phyloP scores from a whole-genome alignment of 2,888 invertebrate species.

The Dolichomitus sp. region DNA sequence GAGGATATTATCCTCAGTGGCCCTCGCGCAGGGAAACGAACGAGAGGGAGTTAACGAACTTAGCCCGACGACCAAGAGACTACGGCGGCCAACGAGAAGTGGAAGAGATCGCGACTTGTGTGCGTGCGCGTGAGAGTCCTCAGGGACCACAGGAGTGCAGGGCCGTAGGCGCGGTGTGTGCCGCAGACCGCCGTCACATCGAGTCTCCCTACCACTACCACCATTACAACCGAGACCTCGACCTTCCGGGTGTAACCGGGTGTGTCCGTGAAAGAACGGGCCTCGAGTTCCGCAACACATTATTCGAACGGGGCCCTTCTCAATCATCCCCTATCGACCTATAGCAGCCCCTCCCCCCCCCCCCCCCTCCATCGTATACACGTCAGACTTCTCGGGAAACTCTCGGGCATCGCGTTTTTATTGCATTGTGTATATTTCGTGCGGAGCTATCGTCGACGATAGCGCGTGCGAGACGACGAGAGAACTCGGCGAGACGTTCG shows the following conservation, averaged over 20 bases:
- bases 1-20: slow-evolving; percentile 31
- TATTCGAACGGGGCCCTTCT: slow-evolving; percentile 26
- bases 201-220: slow-evolving; percentile 19
- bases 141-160: slow-evolving; percentile 50
- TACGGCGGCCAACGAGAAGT: not conserved
- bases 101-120: not conserved
- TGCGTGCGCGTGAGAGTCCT: slow-evolving; percentile 10
- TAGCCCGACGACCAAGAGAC: not conserved
- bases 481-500: slow-evolving; percentile 29
- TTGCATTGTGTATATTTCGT: slow-evolving; percentile 30
- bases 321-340: slow-evolving; percentile 6
- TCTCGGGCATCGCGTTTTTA: not conserved
- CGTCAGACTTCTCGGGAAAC: not conserved
- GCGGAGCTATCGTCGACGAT: slow-evolving; percentile 60
- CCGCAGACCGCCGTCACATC: slow-evolving; percentile 25
- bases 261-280: slow-evolving; percentile 67
- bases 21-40: slow-evolving; percentile 34
- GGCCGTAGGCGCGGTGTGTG: slow-evolving; percentile 59
- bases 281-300: slow-evolving; percentile 51
- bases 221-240: slow-evolving; percentile 62
- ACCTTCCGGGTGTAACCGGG: slow-evolving; percentile 69
- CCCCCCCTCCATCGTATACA: not conserved
- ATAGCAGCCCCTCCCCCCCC: not conserved
- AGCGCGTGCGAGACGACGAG: slow-evolving; percentile 59
- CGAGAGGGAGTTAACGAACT: not conserved